Conservation (phyloP, 2,113 vertebrate genomes). For the Heterotilapia buettikoferi region DNA sequence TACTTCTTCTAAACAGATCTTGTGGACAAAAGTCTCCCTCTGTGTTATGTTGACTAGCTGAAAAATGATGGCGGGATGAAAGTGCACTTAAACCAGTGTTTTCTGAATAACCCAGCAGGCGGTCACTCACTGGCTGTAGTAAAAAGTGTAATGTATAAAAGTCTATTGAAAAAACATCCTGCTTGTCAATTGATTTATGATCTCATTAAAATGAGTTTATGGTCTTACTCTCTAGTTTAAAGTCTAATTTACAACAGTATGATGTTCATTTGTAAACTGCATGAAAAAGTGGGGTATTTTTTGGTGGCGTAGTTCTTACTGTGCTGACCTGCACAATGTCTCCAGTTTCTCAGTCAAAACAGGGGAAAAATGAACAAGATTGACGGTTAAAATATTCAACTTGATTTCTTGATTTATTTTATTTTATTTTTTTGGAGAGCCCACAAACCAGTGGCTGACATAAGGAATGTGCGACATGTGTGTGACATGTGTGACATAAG, state of each 20-base stretch:
- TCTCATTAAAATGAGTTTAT: neutral
- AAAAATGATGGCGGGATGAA: neutral
- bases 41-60: neutral
- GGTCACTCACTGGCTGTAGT: neutral
- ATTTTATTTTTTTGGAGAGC: neutral
- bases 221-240: neutral
- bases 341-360: neutral
- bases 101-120: neutral
- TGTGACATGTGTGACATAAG: too few species aligned
- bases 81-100: neutral
- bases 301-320: neutral
- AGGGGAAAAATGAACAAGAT: accelerated
- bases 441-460: neutral
- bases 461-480: neutral
- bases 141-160: neutral
- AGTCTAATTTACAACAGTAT: neutral
- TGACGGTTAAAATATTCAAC: neutral
- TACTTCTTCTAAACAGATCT: neutral
- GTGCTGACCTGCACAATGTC: neutral
- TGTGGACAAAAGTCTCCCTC: neutral
- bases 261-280: neutral
- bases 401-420: neutral
- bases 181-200: neutral
- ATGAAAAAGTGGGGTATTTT: neutral
- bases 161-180: accelerated